Percentiles rank a stretch among this genome's conserved stretches.
These are phyloP conservation scores for Argyrosomus japonicus DNA, from an alignment of 2,113 vertebrate species.

Conservation along the genomic window DNA sequence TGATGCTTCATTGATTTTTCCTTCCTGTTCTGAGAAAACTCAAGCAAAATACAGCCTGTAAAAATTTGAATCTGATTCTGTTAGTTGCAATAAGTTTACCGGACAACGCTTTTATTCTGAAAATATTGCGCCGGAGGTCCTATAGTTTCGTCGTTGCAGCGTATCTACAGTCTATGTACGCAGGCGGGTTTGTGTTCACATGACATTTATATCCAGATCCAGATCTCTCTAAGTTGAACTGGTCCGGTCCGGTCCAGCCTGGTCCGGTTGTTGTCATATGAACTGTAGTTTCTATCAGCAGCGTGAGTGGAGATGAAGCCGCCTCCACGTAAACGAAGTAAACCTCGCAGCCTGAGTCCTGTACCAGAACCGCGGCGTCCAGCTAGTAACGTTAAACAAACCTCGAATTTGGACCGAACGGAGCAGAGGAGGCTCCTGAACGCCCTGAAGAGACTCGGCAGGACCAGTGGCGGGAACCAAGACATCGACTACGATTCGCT, in stretches of 20 bases:
- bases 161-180: no score
- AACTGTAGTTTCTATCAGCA: neutral
- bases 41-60: no score
- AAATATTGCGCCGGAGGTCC: neutral
- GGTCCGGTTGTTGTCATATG: neutral
- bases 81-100: neutral
- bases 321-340: slow-evolving; percentile 43
- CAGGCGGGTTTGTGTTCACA: neutral
- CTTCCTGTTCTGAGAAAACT: no score
- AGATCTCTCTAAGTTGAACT: neutral
- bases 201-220: neutral
- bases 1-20: no score
- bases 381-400: rapidly evolving
- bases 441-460: neutral
- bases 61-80: no score
- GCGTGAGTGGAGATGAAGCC: slow-evolving; percentile 53
- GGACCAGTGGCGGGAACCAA: rapidly evolving
- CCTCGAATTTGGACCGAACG: neutral
- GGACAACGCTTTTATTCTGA: slow-evolving; percentile 18
- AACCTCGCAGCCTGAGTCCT: rapidly evolving
- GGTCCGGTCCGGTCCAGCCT: no score
- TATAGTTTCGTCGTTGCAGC: neutral
- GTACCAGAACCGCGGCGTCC: rapidly evolving
- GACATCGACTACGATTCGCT: slow-evolving; percentile 45
- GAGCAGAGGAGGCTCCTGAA: slow-evolving; percentile 45